Conservation (phyloP, 2,797 vertebrate genomes). For the Myotis findleyi region DNA sequence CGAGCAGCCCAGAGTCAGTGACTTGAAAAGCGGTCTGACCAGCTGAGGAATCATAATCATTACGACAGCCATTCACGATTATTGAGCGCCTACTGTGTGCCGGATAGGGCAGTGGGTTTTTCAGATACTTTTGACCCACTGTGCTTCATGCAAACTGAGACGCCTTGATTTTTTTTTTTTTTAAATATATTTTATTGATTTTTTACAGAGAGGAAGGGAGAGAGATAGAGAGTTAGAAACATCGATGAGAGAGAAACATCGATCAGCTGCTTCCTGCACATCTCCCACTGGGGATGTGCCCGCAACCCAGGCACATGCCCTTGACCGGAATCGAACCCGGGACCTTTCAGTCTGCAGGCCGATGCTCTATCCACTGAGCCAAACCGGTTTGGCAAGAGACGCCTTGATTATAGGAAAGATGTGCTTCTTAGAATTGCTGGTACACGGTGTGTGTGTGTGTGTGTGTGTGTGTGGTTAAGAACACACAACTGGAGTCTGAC, state of each 20-base stretch:
- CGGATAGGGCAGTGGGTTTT: rapidly evolving
- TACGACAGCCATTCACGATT: not conserved
- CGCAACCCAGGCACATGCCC: too few species aligned
- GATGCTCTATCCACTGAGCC: too few species aligned
- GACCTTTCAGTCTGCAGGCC: too few species aligned
- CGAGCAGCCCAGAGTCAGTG: not conserved
- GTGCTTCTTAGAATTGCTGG: not conserved
- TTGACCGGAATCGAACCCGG: too few species aligned
- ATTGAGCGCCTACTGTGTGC: not conserved
- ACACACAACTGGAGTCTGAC: not conserved
- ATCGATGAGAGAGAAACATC: too few species aligned
- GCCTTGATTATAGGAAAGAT: not conserved
- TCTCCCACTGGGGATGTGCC: too few species aligned
- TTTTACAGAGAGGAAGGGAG: too few species aligned
- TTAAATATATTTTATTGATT: too few species aligned
- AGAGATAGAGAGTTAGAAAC: too few species aligned
- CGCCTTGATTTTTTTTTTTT: rapidly evolving
- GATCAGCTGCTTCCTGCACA: too few species aligned
- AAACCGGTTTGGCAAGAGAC: too few species aligned
- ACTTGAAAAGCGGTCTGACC: not conserved
- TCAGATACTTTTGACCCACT: rapidly evolving
- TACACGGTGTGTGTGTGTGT: not conserved
- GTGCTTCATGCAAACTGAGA: not conserved
- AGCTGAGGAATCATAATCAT: not conserved
- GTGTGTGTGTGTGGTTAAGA: not conserved